Conservation (phyloP, 2,888 invertebrate genomes). For the Altica lythri region DNA sequence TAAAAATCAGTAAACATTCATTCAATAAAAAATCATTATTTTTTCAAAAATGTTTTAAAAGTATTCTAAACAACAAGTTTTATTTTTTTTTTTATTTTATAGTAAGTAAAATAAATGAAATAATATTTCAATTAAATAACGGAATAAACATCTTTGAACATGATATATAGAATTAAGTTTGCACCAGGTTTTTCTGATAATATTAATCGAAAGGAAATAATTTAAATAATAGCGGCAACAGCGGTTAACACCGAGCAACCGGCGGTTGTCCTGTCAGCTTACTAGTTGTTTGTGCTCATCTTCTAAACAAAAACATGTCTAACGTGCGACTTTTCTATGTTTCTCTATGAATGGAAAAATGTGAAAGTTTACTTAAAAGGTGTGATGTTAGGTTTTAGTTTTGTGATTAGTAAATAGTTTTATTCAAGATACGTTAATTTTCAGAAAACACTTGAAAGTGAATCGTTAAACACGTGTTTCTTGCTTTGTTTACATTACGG, state of each 20-base stretch:
- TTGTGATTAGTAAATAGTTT: conserved; percentile 15
- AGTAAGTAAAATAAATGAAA: too few species aligned
- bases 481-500: neutral
- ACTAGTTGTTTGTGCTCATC: conserved; percentile 31
- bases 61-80: too few species aligned
- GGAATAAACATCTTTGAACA: too few species aligned
- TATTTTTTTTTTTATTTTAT: too few species aligned
- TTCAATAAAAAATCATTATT: too few species aligned
- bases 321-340: conserved; percentile 9
- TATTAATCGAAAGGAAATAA: too few species aligned
- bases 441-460: neutral
- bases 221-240: neutral
- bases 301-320: conserved; percentile 32
- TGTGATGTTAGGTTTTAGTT: conserved; percentile 3
- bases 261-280: conserved; percentile 27
- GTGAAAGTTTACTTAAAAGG: conserved; percentile 22
- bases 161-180: too few species aligned
- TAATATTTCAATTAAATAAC: too few species aligned
- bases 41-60: too few species aligned
- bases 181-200: too few species aligned
- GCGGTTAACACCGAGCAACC: conserved; percentile 16
- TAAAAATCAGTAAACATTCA: too few species aligned
- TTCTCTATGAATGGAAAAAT: conserved; percentile 21
- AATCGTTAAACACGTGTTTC: neutral
- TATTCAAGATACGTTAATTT: conserved; percentile 2